Evolutionary conservation across 2,888 invertebrate genomes (phyloP), one percentile per base, ranked within the genome.

Genomic region (Drosophila lutescens): DNA sequence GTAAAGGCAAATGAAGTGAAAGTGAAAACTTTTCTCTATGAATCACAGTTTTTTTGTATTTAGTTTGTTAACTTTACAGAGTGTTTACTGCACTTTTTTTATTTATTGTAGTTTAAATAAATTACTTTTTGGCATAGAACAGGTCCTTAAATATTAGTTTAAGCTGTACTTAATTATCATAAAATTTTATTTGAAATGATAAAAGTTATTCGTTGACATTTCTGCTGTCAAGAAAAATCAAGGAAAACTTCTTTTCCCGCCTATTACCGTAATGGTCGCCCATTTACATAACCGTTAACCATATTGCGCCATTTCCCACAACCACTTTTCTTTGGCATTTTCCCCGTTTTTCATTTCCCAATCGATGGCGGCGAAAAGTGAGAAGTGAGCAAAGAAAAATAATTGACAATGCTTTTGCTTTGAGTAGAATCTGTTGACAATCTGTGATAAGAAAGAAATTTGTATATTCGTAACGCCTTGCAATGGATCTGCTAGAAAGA

Each of bases 341-440:
- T 26, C 40, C n/a, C 34, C 34, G 51, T 46, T 53, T 53, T 34
- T n/a, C 51, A 57, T 32, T 38, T 34, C 26, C 26, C 26, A 15
- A 9, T 34, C 23, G 46, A 36, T 46, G 34, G 36, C 46, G 15
- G 38, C 44, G 9, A 13, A 23, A 60, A 63, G 43, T 44, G 63
- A 51, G 26, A 26, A 26, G 26, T 26, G 26, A 30, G 63, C 60
- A 60, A 40, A 20, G 36, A 2, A 26, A 47, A 34, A 63, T 54
- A 54, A 66, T 47, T 54, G 53, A 47, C 38, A 65, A 32, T 65
- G n/a, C 32, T 36, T 44, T 23, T 12, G 23, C 43, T 44, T 23
- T n/a, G 4, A 50, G 36, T 47, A 36, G 23, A 50, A 50, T 50
- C 49, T 59, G 57, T 65, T 65, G 65, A 65, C 65, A 65, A 40